Conservation (phyloP, 2,797 vertebrate species). For the Micrastur ruficollis region DNA sequence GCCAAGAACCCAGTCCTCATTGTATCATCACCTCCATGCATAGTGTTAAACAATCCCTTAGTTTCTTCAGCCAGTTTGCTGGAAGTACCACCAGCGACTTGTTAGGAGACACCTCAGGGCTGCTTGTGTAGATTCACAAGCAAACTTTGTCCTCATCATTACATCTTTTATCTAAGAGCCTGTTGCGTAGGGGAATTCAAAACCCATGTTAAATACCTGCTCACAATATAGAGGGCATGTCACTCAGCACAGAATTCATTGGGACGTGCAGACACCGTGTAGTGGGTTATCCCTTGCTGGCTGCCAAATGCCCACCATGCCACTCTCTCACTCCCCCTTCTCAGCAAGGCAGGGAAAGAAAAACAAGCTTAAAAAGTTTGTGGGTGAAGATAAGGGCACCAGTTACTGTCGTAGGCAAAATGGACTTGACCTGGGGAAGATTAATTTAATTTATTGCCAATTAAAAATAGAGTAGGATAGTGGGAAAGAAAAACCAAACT, state of each 20-base stretch:
- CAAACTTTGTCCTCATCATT: background rate
- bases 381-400: background rate
- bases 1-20: background rate
- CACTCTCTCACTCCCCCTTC: fast-evolving
- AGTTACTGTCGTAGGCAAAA: background rate
- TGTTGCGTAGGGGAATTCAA: background rate
- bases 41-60: background rate
- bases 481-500: background rate
- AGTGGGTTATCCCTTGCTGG: background rate
- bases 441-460: background rate
- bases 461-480: background rate
- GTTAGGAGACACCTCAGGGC: background rate
- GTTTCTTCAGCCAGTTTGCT: background rate
- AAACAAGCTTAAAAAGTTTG: background rate
- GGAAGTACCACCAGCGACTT: background rate
- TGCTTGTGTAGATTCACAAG: background rate
- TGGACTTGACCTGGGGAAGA: background rate
- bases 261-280: background rate
- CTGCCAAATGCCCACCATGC: background rate
- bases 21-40: background rate
- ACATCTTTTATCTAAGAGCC: background rate
- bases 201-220: background rate
- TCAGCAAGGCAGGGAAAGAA: background rate
- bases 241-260: background rate
- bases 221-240: background rate